Evolutionary conservation across 2,113 vertebrate genomes (phyloP).

Genomic region (Melanerpes aurifrons): DNA sequence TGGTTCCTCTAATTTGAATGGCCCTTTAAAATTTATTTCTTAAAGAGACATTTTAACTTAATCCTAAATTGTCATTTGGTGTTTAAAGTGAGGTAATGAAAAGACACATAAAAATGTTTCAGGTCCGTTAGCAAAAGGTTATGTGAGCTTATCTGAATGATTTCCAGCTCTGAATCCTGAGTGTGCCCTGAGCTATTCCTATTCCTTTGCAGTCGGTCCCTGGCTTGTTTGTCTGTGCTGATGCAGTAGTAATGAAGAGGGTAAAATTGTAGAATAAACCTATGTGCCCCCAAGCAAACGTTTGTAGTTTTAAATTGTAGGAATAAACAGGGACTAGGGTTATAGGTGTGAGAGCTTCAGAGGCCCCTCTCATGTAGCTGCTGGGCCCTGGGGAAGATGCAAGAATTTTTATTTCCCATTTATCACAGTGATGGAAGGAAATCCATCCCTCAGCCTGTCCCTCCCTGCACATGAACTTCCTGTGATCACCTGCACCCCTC

Average conservation of each 20-base stretch:
- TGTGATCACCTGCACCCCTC: too few relatives aligned
- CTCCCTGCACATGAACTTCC: not conserved
- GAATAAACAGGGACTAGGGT: not conserved
- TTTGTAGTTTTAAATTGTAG: not conserved
- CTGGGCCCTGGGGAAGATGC: not conserved
- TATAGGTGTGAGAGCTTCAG: not conserved
- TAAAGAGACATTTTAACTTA: constrained; percentile 35
- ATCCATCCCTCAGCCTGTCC: not conserved
- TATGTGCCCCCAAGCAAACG: not conserved
- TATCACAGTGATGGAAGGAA: accelerated
- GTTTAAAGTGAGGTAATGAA: not conserved
- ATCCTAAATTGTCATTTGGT: not conserved
- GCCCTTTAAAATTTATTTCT: not conserved
- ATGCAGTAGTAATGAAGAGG: not conserved
- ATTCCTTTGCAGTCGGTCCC: not conserved
- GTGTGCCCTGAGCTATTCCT: not conserved
- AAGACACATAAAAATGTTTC: not conserved
- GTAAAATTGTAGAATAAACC: not conserved
- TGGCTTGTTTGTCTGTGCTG: not conserved
- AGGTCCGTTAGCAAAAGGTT: not conserved
- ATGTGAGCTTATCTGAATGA: not conserved
- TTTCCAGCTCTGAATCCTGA: not conserved
- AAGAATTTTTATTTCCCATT: not conserved
- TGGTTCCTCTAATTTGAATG: not conserved
- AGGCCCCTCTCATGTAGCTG: not conserved